phyloP scores from a whole-genome alignment of 2,797 vertebrate genomes.

The Chrosomus eos region DNA sequence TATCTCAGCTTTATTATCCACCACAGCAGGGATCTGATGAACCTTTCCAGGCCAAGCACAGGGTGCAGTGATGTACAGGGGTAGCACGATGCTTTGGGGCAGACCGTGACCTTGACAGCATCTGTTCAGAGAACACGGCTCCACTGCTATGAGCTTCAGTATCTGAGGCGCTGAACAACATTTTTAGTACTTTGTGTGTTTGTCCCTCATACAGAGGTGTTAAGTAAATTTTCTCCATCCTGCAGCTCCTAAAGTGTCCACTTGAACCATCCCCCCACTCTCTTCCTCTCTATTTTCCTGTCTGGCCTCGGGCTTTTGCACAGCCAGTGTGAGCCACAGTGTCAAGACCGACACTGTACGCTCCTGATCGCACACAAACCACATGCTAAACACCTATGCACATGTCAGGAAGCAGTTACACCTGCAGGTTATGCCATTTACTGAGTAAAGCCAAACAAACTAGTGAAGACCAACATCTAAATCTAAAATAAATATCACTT shows the following conservation, averaged over 20 bases:
- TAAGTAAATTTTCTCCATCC: slow-evolving; percentile 39
- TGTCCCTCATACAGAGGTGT: slow-evolving; percentile 10
- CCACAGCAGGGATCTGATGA: slow-evolving; percentile 35
- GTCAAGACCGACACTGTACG: slow-evolving; percentile 30
- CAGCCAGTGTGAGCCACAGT: not conserved
- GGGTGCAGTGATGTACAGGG: slow-evolving; percentile 31
- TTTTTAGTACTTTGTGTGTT: not conserved
- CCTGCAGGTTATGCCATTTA: not conserved
- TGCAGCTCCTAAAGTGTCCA: slow-evolving; percentile 46
- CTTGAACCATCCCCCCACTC: slow-evolving; percentile 49
- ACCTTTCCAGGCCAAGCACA: slow-evolving; percentile 19
- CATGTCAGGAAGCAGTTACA: not conserved
- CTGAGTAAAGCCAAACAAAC: not conserved
- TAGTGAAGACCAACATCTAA: not conserved
- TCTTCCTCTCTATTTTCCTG: slow-evolving; percentile 32
- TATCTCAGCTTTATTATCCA: slow-evolving; percentile 20
- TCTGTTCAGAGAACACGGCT: slow-evolving; percentile 26
- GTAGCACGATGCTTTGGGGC: slow-evolving; percentile 10
- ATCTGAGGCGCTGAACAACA: not conserved
- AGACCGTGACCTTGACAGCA: slow-evolving; percentile 30
- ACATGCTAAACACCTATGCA: not conserved
- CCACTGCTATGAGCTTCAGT: not conserved
- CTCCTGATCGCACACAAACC: not conserved
- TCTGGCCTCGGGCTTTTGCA: slow-evolving; percentile 13
- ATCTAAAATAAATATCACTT: not conserved